Percentiles rank a stretch among this genome's conserved stretches.
These are phyloP conservation scores for Siderastrea radians DNA, from an alignment of 92 coral and sea anemone species.

Conservation along the genomic window DNA sequence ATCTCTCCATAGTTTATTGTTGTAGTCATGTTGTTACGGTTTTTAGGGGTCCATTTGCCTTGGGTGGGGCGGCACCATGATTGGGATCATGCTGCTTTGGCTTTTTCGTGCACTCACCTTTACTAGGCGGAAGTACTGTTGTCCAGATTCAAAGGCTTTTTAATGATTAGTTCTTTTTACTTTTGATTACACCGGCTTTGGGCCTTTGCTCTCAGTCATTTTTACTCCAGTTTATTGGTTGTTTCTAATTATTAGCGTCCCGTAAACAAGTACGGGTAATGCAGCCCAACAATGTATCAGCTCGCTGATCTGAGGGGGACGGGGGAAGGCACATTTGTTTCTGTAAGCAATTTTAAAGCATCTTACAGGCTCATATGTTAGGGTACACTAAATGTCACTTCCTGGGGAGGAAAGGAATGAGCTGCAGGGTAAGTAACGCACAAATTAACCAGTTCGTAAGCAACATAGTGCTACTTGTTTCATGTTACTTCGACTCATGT, in stretches of 20 bases:
- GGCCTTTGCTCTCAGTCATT: slow-evolving; percentile 7
- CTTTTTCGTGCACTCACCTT: slow-evolving; percentile 52
- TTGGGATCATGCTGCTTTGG: slow-evolving; percentile 16
- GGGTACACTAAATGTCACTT: no score
- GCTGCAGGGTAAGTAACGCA: no score
- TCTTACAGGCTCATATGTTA: no score
- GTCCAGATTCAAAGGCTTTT: not conserved
- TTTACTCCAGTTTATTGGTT: slow-evolving; percentile 5
- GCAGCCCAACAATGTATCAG: slow-evolving; percentile 6
- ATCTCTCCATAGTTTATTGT: no score
- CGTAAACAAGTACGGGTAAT: not conserved
- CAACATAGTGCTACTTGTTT: no score
- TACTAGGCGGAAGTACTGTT: slow-evolving; percentile 22
- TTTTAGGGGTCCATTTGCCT: slow-evolving; percentile 22
- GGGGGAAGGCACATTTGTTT: no score
- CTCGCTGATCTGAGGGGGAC: no score
- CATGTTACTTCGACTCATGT: no score
- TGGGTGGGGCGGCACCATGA: slow-evolving; percentile 64
- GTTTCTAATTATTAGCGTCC: not conserved
- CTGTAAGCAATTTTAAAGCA: no score
- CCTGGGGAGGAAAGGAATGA: no score
- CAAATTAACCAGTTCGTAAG: no score
- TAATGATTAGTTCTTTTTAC: not conserved
- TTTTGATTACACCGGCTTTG: not conserved
- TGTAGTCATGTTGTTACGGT: no score